phyloP scores from a whole-genome alignment of 1,140 invertebrate species.

The Harlomillsia oculata region DNA sequence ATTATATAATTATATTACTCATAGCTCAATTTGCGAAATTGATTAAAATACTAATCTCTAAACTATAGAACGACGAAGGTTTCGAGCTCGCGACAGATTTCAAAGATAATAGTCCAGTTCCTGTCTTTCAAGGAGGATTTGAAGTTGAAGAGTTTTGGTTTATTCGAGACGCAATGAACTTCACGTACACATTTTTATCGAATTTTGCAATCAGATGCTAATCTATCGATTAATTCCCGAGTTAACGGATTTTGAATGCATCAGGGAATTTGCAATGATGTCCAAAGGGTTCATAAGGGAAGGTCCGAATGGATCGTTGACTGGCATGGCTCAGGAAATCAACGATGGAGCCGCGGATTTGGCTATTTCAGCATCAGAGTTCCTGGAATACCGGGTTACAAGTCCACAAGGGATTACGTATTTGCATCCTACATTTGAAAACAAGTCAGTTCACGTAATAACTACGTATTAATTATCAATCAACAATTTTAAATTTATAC shows the following conservation, averaged over 20 bases:
- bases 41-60: too few species aligned
- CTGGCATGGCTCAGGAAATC: constrained; percentile 18
- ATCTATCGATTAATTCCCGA: neutral
- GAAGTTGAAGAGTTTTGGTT: constrained; percentile 9
- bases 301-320: constrained; percentile 6
- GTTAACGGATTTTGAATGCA: too few species aligned
- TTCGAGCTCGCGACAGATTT: neutral
- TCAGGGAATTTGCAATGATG: constrained; percentile 3
- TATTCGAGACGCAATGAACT: constrained; percentile 14
- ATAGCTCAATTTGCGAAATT: too few species aligned
- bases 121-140: constrained; percentile 15
- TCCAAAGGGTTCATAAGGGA: constrained; percentile 3
- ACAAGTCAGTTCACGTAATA: neutral
- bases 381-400: constrained; percentile 5
- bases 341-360: constrained; percentile 20
- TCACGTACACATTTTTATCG: constrained; percentile 10
- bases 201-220: neutral
- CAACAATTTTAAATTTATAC: neutral
- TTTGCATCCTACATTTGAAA: constrained; percentile 6
- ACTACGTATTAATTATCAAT: neutral
- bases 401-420: constrained; percentile 8
- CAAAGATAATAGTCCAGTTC: neutral
- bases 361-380: constrained; percentile 16
- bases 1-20: too few species aligned
- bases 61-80: neutral